Conservation (phyloP, 2,113 vertebrate genomes). For the Campylomormyrus tamandua region DNA sequence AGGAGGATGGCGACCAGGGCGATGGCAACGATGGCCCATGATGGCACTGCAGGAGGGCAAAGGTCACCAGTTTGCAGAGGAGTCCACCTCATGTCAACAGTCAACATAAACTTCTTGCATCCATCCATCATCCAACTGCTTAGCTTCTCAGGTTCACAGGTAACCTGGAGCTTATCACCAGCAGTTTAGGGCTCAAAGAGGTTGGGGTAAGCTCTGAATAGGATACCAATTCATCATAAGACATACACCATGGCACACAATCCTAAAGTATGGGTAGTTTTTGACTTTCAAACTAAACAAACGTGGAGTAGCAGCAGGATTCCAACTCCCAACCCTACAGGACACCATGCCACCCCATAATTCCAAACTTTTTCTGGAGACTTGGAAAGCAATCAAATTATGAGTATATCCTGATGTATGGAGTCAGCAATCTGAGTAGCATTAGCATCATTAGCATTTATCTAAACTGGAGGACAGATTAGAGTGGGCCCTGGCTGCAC, state of each 20-base stretch:
- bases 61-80: not conserved
- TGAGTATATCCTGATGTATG: not conserved
- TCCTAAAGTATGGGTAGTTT: not conserved
- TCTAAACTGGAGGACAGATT: not conserved
- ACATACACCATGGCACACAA: not conserved
- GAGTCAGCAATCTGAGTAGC: not conserved
- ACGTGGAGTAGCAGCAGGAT: not conserved
- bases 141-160: not conserved
- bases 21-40: constrained; percentile 96
- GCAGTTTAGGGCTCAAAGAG: not conserved
- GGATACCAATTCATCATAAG: not conserved
- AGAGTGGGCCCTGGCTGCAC: not conserved
- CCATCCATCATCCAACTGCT: not conserved
- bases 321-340: not conserved
- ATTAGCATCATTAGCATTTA: not conserved
- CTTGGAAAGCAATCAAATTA: not conserved
- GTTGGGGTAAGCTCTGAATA: not conserved
- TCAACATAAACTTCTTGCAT: not conserved
- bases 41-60: constrained; percentile 75
- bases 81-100: not conserved
- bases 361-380: not conserved
- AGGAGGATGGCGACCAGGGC: constrained; percentile 93
- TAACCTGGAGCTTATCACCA: not conserved
- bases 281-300: not conserved
- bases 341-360: not conserved